A percentile compares a stretch with the other conserved stretches of the same genome.
Evolutionary conservation across 2,113 vertebrate genomes (phyloP).

Genomic region (Nasalis larvatus): DNA sequence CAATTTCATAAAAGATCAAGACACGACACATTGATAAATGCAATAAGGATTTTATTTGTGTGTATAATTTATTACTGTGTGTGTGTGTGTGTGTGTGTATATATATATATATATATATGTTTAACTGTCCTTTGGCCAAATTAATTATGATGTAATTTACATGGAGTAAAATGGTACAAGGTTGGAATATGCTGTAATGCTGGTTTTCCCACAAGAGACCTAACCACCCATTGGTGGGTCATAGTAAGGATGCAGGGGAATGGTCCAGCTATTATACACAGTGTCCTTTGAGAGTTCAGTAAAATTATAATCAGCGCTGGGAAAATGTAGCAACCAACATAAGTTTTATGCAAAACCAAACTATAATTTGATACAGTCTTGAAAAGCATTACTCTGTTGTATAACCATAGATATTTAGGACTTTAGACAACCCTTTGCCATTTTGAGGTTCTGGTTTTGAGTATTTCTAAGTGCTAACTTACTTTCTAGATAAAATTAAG

Average conservation of each 20-base stretch:
- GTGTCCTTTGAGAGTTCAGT: neutral
- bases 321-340: neutral
- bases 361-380: neutral
- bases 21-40: neutral
- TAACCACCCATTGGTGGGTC: too few species aligned
- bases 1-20: neutral
- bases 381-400: conserved; percentile 8
- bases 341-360: neutral
- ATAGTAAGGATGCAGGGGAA: neutral
- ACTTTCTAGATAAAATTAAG: neutral
- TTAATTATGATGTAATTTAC: neutral
- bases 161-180: neutral
- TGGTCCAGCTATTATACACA: too few species aligned
- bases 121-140: neutral
- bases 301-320: neutral
- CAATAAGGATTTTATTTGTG: neutral
- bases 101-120: too few species aligned
- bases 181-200: neutral
- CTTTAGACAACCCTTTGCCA: neutral
- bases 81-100: fast-evolving
- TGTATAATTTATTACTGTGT: too few species aligned
- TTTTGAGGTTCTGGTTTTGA: neutral
- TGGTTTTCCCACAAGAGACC: neutral
- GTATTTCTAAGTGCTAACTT: neutral
- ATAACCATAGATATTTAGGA: neutral